Conservation (phyloP, 2,888 invertebrate species). For the Cantharis lateralis region DNA sequence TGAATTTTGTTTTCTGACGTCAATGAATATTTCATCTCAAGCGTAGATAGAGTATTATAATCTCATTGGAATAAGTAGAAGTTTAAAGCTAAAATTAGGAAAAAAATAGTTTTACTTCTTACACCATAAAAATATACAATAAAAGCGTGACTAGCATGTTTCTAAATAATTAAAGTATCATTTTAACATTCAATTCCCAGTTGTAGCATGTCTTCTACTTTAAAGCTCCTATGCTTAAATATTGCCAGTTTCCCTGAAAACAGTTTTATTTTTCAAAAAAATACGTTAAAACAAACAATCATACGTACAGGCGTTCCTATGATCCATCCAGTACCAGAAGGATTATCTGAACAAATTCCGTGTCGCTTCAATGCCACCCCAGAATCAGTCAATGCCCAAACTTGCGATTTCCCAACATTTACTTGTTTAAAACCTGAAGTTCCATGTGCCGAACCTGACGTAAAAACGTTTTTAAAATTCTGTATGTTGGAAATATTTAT, state of each 20-base stretch:
- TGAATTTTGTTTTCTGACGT: not conserved
- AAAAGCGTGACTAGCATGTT: not conserved
- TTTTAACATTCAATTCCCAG: not conserved
- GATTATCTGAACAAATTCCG: conserved; percentile 74
- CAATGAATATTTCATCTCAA: not conserved
- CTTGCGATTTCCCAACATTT: conserved; percentile 69
- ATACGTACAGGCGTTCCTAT: conserved; percentile 63
- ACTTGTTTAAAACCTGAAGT: conserved; percentile 69
- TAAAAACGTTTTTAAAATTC: not conserved
- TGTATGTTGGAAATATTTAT: not conserved
- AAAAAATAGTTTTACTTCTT: not conserved
- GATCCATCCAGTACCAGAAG: conserved; percentile 80
- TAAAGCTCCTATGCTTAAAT: conserved; percentile 51
- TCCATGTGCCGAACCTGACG: conserved; percentile 48
- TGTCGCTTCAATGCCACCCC: conserved; percentile 73
- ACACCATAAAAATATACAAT: not conserved
- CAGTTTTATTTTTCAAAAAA: not conserved
- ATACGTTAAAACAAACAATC: not conserved
- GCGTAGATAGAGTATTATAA: not conserved
- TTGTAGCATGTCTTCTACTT: not conserved
- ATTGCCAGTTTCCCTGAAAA: conserved; percentile 62
- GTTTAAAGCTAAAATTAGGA: not conserved
- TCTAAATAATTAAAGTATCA: not conserved
- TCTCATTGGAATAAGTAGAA: not conserved
- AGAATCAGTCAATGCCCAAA: conserved; percentile 77